A percentile compares a stretch with the other conserved stretches of the same genome.
phyloP scores from a whole-genome alignment of 2,113 vertebrate species.

The Mellivora capensis region DNA sequence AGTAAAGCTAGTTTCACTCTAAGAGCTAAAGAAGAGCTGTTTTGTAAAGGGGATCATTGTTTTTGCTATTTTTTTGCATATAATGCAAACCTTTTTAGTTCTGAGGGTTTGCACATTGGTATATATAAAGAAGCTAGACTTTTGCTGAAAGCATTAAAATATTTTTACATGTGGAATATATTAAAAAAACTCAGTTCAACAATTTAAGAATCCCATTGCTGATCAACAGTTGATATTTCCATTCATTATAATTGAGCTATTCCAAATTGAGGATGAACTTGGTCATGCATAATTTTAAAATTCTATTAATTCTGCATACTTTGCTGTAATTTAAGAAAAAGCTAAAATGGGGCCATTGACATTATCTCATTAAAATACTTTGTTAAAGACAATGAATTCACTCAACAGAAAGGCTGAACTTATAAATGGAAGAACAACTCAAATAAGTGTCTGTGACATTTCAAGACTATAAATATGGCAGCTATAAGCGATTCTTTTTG shows the following conservation, averaged over 20 bases:
- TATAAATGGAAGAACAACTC: background rate
- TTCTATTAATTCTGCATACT: background rate
- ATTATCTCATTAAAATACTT: background rate
- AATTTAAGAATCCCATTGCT: background rate
- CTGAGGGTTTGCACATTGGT: background rate
- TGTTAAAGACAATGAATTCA: constrained; percentile 5
- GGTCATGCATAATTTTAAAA: background rate
- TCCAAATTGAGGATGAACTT: background rate
- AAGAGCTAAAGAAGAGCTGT: background rate
- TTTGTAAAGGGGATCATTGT: background rate
- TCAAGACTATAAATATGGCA: background rate
- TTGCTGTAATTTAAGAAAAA: background rate
- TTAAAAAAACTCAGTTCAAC: background rate
- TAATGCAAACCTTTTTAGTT: background rate
- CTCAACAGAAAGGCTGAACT: background rate
- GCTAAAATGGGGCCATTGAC: background rate
- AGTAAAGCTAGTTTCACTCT: background rate
- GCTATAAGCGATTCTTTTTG: background rate
- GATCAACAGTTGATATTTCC: background rate
- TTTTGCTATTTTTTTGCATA: background rate
- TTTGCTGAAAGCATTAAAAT: background rate
- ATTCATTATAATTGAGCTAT: constrained; percentile 18
- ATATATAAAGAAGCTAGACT: background rate
- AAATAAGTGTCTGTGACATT: background rate
- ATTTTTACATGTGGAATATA: background rate